Base-by-base conservation (phyloP, 2,113 vertebrate genomes). In the Carassius carassius region DNA sequence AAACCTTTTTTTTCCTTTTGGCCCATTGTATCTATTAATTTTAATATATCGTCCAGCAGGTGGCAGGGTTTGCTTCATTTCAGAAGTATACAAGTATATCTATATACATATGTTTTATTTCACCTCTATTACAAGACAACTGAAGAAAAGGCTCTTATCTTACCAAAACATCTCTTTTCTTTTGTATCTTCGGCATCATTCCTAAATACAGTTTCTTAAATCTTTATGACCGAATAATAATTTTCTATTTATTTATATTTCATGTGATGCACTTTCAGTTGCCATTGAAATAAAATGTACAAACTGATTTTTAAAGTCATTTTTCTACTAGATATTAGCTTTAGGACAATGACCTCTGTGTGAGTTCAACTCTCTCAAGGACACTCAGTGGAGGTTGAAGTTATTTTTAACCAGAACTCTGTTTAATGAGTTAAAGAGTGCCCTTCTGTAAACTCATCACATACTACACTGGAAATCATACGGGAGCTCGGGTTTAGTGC, bases 341-440 rank as follows among this genome's bases (percentile, higher is more conserved):
- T 35, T 35, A 19, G 16, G 65, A 32, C 49, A 49, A 6, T 54
- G 14, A 32, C 25, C 3, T 11, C 14, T 76, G 25, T 21, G 23
- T 56, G 13, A 1, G 21, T 1, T 51, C 29, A 44, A 75, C 23
- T 44, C 83, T 73, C 83, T 73, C 29, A 12, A 77, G 58, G 51
- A 88, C 44, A 74, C 5, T 56, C 51, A 21, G 75, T 9, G 25
- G 13, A 21, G 75, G 3, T 3, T 35, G 49, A 78, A 58, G 75
- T 84, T 94, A 93, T 93, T 92, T 93, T 92, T 90, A 91, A 4
- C 54, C 54, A n/a, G 29, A 58, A 23, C 67, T 76, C 37, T 23
- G 91, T 62, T n/a, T 25, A 6, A 51, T 6, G 14, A 78, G 77
- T 84, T 86, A 87, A 44, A 85, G 88, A 78, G 86, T 87, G 69